A percentile compares a stretch with the other conserved stretches of the same genome.
These are phyloP conservation scores for Pterois miles DNA, from an alignment of 2,797 vertebrate genomes.

Conservation along the genomic window DNA sequence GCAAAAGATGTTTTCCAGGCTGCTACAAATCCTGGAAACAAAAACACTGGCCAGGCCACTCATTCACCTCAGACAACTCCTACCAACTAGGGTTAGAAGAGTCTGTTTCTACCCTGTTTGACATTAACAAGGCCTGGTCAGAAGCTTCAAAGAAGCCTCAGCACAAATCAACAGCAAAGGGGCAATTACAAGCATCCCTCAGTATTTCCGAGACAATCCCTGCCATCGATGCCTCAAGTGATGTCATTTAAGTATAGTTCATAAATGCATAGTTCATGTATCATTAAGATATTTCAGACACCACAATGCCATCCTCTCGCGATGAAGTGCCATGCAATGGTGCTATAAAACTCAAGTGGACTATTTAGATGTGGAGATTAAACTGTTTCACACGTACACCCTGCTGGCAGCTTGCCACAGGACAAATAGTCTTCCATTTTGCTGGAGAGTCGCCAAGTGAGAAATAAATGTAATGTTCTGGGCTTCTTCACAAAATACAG, in stretches of 20 bases:
- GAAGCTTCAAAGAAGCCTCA: constrained; percentile 23
- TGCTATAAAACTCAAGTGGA: constrained; percentile 43
- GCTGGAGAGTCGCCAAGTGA: constrained; percentile 15
- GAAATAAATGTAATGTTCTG: constrained; percentile 51
- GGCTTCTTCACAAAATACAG: constrained; percentile 33
- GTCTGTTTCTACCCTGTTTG: constrained; percentile 34
- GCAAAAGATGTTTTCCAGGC: constrained; percentile 59
- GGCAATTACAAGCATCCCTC: constrained; percentile 27
- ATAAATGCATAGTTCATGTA: constrained; percentile 2
- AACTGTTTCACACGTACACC: constrained; percentile 39
- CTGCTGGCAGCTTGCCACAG: constrained; percentile 57
- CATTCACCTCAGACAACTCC: constrained; percentile 42
- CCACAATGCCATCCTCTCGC: not conserved
- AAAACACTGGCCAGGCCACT: constrained; percentile 55
- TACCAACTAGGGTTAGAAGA: constrained; percentile 21
- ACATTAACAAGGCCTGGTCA: constrained; percentile 43
- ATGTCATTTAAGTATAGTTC: constrained; percentile 1
- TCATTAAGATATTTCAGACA: not conserved
- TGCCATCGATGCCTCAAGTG: constrained; percentile 1
- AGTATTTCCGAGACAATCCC: constrained; percentile 15
- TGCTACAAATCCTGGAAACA: constrained; percentile 56
- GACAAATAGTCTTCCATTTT: constrained; percentile 53
- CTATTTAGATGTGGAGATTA: constrained; percentile 53
- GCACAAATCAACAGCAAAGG: not conserved
- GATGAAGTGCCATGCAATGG: constrained; percentile 11